Percentiles rank a stretch among this genome's conserved stretches.
phyloP scores from a whole-genome alignment of 2,888 invertebrate genomes.

The Odontocolon sp. region DNA sequence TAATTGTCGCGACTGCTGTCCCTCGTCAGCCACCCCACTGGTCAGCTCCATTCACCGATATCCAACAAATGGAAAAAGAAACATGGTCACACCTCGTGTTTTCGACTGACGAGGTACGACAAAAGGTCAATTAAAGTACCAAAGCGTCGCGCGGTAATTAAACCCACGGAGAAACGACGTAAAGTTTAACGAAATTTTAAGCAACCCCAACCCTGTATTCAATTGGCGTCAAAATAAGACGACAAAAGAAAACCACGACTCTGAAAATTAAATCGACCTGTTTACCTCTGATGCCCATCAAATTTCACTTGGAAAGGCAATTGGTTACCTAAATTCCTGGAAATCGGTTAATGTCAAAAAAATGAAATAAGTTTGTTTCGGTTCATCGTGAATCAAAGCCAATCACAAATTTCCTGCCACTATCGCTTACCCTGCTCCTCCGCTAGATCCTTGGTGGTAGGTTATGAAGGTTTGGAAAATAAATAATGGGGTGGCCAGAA shows the following conservation, averaged over 20 bases:
- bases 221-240: neutral
- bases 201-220: neutral
- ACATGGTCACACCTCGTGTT: neutral
- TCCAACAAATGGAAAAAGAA: slow-evolving; percentile 11
- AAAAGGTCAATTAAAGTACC: slow-evolving; percentile 23
- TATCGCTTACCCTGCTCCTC: slow-evolving; percentile 9
- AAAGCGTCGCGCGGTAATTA: slow-evolving; percentile 20
- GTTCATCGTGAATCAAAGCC: no score
- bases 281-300: no score
- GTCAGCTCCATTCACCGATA: neutral
- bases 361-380: no score
- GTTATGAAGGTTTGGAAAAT: slow-evolving; percentile 66
- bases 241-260: neutral
- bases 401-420: neutral
- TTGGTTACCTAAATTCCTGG: no score
- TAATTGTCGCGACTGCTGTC: slow-evolving; percentile 24
- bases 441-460: neutral
- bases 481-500: slow-evolving; percentile 69
- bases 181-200: slow-evolving; percentile 4
- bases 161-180: slow-evolving; percentile 5
- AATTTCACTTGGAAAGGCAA: no score
- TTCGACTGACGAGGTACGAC: slow-evolving; percentile 2
- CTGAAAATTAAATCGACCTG: neutral
- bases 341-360: no score
- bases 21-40: neutral